Evolutionary conservation across 2,888 invertebrate genomes (phyloP).

Genomic region (Drosophila ochracea): DNA sequence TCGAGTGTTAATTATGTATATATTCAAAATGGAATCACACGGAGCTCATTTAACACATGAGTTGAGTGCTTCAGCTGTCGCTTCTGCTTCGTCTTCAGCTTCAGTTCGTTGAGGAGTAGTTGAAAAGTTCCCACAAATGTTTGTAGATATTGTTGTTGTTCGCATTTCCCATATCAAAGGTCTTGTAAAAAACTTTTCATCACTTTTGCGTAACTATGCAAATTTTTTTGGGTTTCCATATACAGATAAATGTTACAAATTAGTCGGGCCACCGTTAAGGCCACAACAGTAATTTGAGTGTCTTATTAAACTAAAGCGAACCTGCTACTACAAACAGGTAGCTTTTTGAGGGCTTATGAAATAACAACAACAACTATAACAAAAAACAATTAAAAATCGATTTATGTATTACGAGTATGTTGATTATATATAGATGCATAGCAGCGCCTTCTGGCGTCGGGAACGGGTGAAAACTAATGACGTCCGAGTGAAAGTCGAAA

Average conservation of each 20-base stretch:
- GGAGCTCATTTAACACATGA: conserved; percentile 18
- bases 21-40: conserved; percentile 32
- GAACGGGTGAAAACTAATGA: conserved; percentile 71
- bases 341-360: conserved; percentile 41
- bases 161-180: conserved; percentile 57
- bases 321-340: conserved; percentile 41
- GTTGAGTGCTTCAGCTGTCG: conserved; percentile 26
- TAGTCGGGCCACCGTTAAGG: conserved; percentile 37
- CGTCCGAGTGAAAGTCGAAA: conserved; percentile 67
- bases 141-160: conserved; percentile 7
- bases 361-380: conserved; percentile 29
- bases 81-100: conserved; percentile 20
- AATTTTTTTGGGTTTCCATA: conserved; percentile 42
- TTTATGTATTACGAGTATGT: conserved; percentile 50
- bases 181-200: conserved; percentile 43
- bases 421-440: conserved; percentile 26
- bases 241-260: conserved; percentile 68
- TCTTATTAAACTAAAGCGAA: conserved; percentile 45
- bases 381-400: conserved; percentile 75
- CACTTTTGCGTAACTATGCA: conserved; percentile 72
- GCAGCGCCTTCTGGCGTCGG: conserved; percentile 38
- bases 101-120: conserved; percentile 31
- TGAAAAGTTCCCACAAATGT: conserved; percentile 47
- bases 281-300: conserved; percentile 49
- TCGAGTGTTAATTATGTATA: conserved; percentile 33